Percentiles rank a stretch among this genome's conserved stretches.
Evolutionary conservation across 2,888 invertebrate species (phyloP).

Genomic region (Mallateleia sp.): DNA sequence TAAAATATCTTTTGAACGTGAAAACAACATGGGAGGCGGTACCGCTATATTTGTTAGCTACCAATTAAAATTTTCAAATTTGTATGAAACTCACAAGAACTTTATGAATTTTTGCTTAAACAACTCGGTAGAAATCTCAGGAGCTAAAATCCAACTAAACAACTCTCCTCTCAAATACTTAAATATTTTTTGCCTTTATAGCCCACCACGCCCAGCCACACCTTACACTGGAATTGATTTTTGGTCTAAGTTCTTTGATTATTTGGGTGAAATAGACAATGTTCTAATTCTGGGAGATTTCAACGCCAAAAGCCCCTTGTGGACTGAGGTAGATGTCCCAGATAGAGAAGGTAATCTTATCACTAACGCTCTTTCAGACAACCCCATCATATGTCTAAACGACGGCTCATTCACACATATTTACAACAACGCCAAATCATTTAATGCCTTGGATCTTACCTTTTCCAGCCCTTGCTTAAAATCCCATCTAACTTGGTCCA

Average conservation of each 20-base stretch:
- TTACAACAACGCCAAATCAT: not conserved
- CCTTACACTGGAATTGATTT: not conserved
- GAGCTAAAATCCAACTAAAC: not conserved
- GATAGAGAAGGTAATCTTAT: not conserved
- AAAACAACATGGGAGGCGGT: not conserved
- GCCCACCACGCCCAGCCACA: not conserved
- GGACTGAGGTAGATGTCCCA: not conserved
- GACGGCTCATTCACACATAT: not conserved
- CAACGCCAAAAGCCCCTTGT: slow-evolving; percentile 19
- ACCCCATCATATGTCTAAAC: not conserved
- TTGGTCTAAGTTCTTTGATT: slow-evolving; percentile 12
- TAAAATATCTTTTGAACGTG: slow-evolving; percentile 18
- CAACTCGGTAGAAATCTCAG: slow-evolving; percentile 3
- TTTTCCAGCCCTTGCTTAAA: not conserved
- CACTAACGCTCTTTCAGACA: not conserved
- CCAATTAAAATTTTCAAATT: not conserved
- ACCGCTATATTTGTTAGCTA: not conserved
- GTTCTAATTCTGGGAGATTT: not conserved
- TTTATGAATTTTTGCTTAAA: slow-evolving; percentile 6
- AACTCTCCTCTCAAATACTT: not conserved
- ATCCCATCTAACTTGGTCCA: not conserved
- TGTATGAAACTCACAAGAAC: not conserved
- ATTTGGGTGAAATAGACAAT: slow-evolving; percentile 10
- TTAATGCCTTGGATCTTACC: not conserved
- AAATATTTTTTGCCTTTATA: slow-evolving; percentile 25